Percentiles rank a stretch among this genome's conserved stretches.
phyloP scores from a whole-genome alignment of 2,113 vertebrate genomes.

The Zapornia atra region DNA sequence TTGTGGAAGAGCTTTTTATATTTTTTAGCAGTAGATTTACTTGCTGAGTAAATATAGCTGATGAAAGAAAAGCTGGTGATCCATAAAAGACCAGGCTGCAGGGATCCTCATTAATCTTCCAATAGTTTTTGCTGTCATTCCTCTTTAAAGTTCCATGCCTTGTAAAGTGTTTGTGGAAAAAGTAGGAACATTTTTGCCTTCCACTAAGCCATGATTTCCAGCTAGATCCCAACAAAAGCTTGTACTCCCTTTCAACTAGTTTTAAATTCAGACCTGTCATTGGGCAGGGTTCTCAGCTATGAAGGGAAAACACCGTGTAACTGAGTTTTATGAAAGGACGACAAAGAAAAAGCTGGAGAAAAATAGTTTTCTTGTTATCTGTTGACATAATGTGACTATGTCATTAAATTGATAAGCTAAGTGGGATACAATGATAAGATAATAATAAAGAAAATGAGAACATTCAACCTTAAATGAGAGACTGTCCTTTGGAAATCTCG shows the following conservation, averaged over 20 bases:
- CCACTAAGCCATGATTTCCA: constrained; percentile 56
- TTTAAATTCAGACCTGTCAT: constrained; percentile 51
- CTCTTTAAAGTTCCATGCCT: constrained; percentile 72
- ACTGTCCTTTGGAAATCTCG: background rate
- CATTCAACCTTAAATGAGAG: background rate
- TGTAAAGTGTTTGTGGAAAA: constrained; percentile 74
- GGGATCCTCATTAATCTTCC: constrained; percentile 82
- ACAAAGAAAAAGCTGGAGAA: background rate
- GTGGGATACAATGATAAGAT: background rate
- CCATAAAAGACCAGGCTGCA: constrained; percentile 74
- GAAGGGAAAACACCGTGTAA: constrained; percentile 61
- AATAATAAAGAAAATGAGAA: background rate
- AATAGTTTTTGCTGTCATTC: constrained; percentile 76
- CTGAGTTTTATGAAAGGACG: constrained; percentile 37
- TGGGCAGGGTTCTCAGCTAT: constrained; percentile 42
- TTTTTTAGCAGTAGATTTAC: constrained; percentile 66
- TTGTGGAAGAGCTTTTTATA: constrained; percentile 65
- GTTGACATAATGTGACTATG: constrained; percentile 10
- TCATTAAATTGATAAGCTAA: constrained; percentile 11
- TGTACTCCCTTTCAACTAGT: constrained; percentile 62
- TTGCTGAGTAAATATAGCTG: constrained; percentile 73
- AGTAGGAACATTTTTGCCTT: constrained; percentile 57
- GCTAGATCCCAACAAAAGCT: constrained; percentile 71
- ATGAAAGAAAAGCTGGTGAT: constrained; percentile 76
- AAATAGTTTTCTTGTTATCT: constrained; percentile 41